Conservation (phyloP, 2,888 invertebrate genomes). For the Mythimna lalbum region DNA sequence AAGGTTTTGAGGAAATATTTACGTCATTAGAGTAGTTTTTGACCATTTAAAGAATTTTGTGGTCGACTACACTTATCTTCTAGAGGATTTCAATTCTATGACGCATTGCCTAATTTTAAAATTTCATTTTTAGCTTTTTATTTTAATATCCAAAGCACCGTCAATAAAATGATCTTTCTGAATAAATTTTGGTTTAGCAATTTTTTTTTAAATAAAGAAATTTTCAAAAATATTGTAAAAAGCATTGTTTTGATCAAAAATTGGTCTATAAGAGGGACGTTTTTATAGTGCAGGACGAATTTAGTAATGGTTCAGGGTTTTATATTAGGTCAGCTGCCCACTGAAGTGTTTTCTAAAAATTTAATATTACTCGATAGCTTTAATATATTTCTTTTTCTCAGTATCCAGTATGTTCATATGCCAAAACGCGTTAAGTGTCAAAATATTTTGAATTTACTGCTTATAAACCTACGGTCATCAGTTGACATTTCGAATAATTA, state of each 20-base stretch:
- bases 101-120: conserved; percentile 71
- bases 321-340: conserved; percentile 32
- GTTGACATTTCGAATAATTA: too few species aligned
- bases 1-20: conserved; percentile 28
- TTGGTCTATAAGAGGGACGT: conserved; percentile 65
- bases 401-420: too few species aligned
- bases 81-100: conserved; percentile 73
- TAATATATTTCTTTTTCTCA: too few species aligned
- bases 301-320: conserved; percentile 36
- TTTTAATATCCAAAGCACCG: conserved; percentile 63
- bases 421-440: too few species aligned
- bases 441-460: too few species aligned
- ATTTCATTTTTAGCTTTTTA: conserved; percentile 49
- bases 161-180: conserved; percentile 58
- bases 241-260: conserved; percentile 44
- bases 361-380: too few species aligned
- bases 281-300: conserved; percentile 51
- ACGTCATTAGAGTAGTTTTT: background rate
- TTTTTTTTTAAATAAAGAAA: conserved; percentile 3
- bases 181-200: conserved; percentile 34
- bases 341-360: conserved; percentile 2
- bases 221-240: conserved; percentile 41
- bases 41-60: conserved; percentile 20
- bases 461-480: too few species aligned
- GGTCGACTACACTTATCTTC: conserved; percentile 23